phyloP scores from a whole-genome alignment of 2,888 invertebrate genomes.

The Cylloceria caligata region DNA sequence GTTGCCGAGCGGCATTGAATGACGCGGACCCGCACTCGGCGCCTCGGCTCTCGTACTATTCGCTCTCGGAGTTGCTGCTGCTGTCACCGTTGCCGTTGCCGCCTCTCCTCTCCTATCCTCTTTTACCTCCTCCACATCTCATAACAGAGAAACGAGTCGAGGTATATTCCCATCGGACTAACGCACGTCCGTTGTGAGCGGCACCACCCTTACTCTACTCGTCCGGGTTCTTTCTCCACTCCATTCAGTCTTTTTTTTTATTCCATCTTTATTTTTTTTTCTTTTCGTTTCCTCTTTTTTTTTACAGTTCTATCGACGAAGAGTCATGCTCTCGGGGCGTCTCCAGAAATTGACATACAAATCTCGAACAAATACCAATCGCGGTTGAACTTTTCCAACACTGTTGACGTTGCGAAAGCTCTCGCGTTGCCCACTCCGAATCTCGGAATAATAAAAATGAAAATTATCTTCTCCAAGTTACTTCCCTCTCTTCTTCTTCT shows the following conservation, averaged over 20 bases:
- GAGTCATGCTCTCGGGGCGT: conserved; percentile 28
- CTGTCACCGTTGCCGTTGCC: conserved; percentile 50
- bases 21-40: conserved; percentile 62
- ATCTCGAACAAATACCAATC: conserved; percentile 47
- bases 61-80: conserved; percentile 55
- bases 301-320: conserved; percentile 34
- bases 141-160: conserved; percentile 59
- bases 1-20: conserved; percentile 62
- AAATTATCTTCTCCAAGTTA: conserved; percentile 28
- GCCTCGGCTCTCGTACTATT: conserved; percentile 56
- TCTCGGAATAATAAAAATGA: conserved; percentile 46
- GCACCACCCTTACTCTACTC: too few species aligned
- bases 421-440: neutral
- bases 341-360: conserved; percentile 46
- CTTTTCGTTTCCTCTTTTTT: conserved; percentile 16
- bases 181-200: conserved; percentile 55
- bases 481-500: conserved; percentile 48
- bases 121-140: conserved; percentile 45
- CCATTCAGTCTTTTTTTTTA: conserved; percentile 36
- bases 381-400: neutral
- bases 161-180: conserved; percentile 63
- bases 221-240: conserved; percentile 42
- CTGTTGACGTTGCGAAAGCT: neutral
- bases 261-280: conserved; percentile 26
- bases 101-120: conserved; percentile 13